Conservation (phyloP, 2,113 vertebrate species). For the Tupaia chinensis region DNA sequence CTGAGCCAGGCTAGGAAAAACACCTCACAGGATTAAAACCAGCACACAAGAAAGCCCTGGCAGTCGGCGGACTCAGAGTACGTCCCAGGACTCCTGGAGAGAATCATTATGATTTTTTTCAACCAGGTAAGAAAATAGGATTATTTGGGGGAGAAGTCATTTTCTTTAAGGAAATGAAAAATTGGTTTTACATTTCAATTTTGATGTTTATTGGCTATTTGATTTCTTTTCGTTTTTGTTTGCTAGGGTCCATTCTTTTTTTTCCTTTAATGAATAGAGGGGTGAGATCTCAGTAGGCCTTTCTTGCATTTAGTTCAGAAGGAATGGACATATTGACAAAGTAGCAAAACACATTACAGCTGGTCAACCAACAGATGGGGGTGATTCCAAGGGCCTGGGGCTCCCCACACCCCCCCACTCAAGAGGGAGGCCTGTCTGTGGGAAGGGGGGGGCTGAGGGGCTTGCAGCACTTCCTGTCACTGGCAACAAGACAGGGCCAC, state of each 20-base stretch:
- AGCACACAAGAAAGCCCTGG: not conserved
- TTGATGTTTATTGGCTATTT: not conserved
- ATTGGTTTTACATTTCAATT: not conserved
- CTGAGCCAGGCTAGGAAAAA: not conserved
- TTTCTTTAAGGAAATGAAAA: constrained; percentile 33
- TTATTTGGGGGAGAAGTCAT: not conserved
- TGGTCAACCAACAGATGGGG: not conserved
- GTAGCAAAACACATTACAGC: not conserved
- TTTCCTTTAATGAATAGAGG: not conserved
- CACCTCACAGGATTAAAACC: not conserved
- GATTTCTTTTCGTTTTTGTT: not conserved
- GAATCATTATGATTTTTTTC: not conserved
- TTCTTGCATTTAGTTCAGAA: not conserved
- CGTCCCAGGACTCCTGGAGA: not conserved
- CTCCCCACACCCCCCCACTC: not conserved
- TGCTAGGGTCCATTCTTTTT: not conserved
- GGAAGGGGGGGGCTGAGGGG: not conserved
- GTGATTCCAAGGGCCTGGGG: not conserved
- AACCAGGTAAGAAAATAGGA: not conserved
- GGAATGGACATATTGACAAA: not conserved
- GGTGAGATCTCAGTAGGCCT: not conserved
- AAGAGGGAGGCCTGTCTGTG: not conserved
- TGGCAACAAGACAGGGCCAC: fast-evolving
- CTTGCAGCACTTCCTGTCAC: not conserved
- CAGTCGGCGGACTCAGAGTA: not conserved